Percentiles rank a stretch among this genome's conserved stretches.
These are phyloP conservation scores for Eolophus roseicapilla DNA, from an alignment of 2,113 vertebrate species.

Conservation along the genomic window DNA sequence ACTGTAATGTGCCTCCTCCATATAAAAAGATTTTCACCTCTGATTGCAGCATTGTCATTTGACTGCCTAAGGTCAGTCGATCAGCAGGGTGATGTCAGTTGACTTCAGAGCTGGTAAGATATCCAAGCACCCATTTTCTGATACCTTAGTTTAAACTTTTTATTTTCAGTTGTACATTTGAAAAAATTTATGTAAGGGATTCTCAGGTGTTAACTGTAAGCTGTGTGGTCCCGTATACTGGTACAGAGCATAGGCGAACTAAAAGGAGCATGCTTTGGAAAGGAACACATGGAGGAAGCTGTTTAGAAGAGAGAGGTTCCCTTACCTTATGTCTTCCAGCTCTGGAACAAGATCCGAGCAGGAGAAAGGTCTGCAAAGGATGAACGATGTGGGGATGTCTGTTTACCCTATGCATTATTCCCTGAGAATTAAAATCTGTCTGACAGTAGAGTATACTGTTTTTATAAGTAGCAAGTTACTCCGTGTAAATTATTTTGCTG, in stretches of 20 bases:
- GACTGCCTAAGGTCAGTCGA: neutral
- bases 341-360: neutral
- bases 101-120: neutral
- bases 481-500: neutral
- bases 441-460: neutral
- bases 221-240: neutral
- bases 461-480: neutral
- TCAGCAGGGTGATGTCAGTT: neutral
- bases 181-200: neutral
- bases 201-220: neutral
- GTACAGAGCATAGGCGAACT: neutral
- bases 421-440: neutral
- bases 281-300: neutral
- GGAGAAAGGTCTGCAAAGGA: neutral
- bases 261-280: neutral
- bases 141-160: neutral
- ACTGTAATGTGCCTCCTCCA: neutral
- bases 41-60: neutral
- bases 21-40: neutral
- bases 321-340: neutral
- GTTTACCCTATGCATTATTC: neutral
- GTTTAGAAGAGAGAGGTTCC: neutral
- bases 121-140: neutral
- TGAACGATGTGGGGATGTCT: neutral
- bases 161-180: fast-evolving